Evolutionary conservation across 1,140 invertebrate species (phyloP).

Genomic region (Aradophagus sp.): DNA sequence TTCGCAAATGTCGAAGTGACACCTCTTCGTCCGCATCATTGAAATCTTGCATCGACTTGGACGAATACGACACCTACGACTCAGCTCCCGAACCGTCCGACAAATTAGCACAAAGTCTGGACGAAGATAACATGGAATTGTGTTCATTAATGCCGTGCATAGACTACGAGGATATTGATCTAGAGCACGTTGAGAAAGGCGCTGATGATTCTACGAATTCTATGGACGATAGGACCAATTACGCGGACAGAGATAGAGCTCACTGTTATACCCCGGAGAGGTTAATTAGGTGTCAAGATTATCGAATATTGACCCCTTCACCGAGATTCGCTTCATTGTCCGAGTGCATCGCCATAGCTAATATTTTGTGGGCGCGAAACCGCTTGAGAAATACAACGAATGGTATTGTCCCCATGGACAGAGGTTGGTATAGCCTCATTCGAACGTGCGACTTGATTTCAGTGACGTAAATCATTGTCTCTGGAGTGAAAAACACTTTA

Average conservation of each 20-base stretch:
- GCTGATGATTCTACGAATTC: slow-evolving; percentile 27
- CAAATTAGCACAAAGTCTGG: slow-evolving; percentile 31
- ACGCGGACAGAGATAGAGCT: slow-evolving; percentile 28
- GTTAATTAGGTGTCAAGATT: slow-evolving; percentile 63
- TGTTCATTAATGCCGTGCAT: slow-evolving; percentile 27
- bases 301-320: slow-evolving; percentile 64
- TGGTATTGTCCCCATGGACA: not conserved
- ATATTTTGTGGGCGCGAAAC: slow-evolving; percentile 33
- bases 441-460: not conserved
- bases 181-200: slow-evolving; percentile 57
- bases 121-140: slow-evolving; percentile 51
- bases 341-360: slow-evolving; percentile 18
- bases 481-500: too few relatives aligned
- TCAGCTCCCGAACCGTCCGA: slow-evolving; percentile 35
- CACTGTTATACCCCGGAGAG: slow-evolving; percentile 68
- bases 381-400: slow-evolving; percentile 9
- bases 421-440: too few relatives aligned
- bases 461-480: too few relatives aligned
- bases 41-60: slow-evolving; percentile 58
- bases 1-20: slow-evolving; percentile 25
- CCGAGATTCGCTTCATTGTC: slow-evolving; percentile 50
- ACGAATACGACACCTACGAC: slow-evolving; percentile 49
- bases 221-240: slow-evolving; percentile 13
- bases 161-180: slow-evolving; percentile 39
- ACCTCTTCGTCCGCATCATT: slow-evolving; percentile 53